Evolutionary conservation across 2,797 vertebrate species (phyloP).

Genomic region (Brachyalestes nurse): DNA sequence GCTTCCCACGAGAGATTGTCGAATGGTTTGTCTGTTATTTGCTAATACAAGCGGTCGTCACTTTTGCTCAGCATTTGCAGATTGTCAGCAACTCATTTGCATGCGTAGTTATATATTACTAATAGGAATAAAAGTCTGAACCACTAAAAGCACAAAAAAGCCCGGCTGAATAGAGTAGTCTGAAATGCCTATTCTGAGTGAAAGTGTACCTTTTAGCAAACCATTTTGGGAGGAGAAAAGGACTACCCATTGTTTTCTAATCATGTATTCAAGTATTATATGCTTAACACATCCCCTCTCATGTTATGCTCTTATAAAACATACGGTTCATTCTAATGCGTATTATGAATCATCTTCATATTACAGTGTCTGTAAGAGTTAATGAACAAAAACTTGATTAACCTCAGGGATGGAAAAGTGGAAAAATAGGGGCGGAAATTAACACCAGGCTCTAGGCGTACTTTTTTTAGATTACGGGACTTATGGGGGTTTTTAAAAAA

Average conservation of each 20-base stretch:
- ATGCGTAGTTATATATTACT: not conserved
- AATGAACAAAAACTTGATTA: no score
- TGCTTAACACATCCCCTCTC: no score
- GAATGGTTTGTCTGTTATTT: slow-evolving; percentile 5
- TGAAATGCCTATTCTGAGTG: not conserved
- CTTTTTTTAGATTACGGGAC: no score
- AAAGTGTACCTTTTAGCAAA: not conserved
- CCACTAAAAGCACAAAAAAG: not conserved
- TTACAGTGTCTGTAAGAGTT: no score
- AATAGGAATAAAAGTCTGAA: not conserved
- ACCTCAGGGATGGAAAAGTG: no score
- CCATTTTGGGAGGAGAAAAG: no score
- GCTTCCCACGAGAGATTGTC: not conserved
- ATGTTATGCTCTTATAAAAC: no score
- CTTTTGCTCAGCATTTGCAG: not conserved
- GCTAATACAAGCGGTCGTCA: slow-evolving; percentile 3
- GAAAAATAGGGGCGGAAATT: no score
- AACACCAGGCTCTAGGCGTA: no score
- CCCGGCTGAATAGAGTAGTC: not conserved
- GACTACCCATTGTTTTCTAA: no score
- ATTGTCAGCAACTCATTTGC: not conserved
- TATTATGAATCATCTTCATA: not conserved
- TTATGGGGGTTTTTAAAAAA: no score
- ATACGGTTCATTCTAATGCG: not conserved
- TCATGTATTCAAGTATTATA: no score